Conservation (phyloP, 2,888 invertebrate species). For the Girardia tigrina region DNA sequence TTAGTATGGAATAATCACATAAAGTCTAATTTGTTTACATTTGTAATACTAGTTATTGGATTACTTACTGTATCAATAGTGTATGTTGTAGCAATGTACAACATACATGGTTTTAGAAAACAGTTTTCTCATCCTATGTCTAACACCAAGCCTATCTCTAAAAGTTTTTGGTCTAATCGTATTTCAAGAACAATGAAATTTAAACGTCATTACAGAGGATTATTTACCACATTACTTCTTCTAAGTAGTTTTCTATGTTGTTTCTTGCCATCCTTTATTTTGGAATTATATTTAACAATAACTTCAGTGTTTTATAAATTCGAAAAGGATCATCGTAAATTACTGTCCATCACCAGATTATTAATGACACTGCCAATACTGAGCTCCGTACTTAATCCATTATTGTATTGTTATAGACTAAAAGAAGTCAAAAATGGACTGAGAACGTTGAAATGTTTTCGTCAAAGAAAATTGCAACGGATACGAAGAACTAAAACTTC, state of each 20-base stretch:
- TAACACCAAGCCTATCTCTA: not conserved
- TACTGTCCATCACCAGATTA: not conserved
- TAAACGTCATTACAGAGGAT: not conserved
- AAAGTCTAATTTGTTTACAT: not conserved
- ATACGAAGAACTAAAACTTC: not conserved
- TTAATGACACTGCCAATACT: not conserved
- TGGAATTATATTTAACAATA: slow-evolving; percentile 13
- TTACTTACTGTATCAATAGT: not conserved
- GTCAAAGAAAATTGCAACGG: not conserved
- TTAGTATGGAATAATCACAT: slow-evolving; percentile 5
- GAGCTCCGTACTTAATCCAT: not conserved
- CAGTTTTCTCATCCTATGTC: not conserved
- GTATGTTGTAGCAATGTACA: slow-evolving; percentile 8
- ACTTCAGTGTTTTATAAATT: not conserved
- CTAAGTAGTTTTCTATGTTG: not conserved
- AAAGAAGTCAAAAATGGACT: not conserved
- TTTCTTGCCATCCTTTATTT: not conserved
- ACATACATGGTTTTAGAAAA: not conserved
- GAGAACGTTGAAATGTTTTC: not conserved
- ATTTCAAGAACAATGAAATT: slow-evolving; percentile 1
- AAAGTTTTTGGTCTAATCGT: not conserved
- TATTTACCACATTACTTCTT: not conserved
- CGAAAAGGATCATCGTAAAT: not conserved
- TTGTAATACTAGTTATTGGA: not conserved
- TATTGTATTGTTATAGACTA: not conserved